Conservation (phyloP, 2,888 invertebrate genomes). For the Villa cingulata region DNA sequence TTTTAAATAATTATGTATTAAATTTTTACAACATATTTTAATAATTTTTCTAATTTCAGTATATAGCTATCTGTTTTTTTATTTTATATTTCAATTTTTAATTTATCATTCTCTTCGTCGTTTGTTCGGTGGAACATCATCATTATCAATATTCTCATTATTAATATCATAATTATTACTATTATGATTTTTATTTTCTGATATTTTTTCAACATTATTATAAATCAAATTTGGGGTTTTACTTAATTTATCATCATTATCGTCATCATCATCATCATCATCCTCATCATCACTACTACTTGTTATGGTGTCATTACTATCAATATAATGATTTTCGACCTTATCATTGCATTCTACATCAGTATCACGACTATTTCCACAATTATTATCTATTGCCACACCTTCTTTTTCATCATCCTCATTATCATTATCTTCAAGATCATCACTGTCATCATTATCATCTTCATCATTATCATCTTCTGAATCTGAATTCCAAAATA, state of each 20-base stretch:
- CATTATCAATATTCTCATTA: not conserved
- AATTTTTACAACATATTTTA: too few species aligned
- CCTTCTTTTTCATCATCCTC: not conserved
- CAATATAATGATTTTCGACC: not conserved
- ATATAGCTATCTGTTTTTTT: not conserved
- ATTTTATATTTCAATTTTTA: not conserved
- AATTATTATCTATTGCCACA: not conserved
- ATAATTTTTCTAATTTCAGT: too few species aligned
- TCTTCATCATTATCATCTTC: slow-evolving; percentile 33
- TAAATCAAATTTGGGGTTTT: too few species aligned
- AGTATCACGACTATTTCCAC: not conserved
- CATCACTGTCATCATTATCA: slow-evolving; percentile 27
- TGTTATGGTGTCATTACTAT: not conserved
- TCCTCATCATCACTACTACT: not conserved
- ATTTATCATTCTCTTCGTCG: not conserved
- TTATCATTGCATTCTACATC: too few species aligned
- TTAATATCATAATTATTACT: not conserved
- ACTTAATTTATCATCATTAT: not conserved
- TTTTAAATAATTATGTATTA: too few species aligned
- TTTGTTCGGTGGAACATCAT: slow-evolving; percentile 5
- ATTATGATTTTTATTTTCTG: not conserved
- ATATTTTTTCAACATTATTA: too few species aligned
- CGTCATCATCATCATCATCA: slow-evolving; percentile 2
- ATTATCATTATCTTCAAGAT: slow-evolving; percentile 12
- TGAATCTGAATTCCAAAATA: slow-evolving; percentile 33